Evolutionary conservation across 2,888 invertebrate genomes (phyloP).

Genomic region (Temnothorax unifasciatus): DNA sequence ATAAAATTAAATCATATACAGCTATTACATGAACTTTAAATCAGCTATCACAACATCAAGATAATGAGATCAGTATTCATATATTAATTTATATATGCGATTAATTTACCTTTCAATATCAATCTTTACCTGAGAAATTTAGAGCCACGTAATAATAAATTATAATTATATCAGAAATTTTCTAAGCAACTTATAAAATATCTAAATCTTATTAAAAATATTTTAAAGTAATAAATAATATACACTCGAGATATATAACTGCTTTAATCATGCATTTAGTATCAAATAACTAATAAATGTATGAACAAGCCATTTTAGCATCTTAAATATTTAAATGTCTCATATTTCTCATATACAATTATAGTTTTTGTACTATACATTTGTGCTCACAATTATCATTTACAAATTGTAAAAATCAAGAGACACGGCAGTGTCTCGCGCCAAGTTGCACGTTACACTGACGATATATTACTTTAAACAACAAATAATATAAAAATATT

Average conservation of each 20-base stretch:
- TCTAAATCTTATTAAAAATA: background rate
- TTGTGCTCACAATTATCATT: background rate
- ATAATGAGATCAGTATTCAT: slow-evolving; percentile 49
- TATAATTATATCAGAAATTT: slow-evolving; percentile 10
- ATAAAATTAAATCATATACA: slow-evolving; percentile 14
- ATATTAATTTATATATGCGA: background rate
- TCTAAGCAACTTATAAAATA: slow-evolving; percentile 18
- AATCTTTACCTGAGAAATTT: slow-evolving; percentile 14
- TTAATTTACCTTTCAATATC: background rate
- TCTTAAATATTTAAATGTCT: slow-evolving; percentile 1
- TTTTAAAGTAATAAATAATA: background rate
- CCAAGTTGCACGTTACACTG: too few relatives aligned
- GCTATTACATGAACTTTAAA: background rate
- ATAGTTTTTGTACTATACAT: background rate
- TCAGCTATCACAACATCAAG: slow-evolving; percentile 43
- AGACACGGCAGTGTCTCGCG: too few relatives aligned
- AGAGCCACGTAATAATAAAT: slow-evolving; percentile 16
- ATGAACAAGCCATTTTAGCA: background rate
- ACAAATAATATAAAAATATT: slow-evolving; percentile 9
- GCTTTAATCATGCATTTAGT: slow-evolving; percentile 14
- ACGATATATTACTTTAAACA: background rate
- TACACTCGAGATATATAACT: background rate
- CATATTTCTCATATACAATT: background rate
- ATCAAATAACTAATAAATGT: slow-evolving; percentile 20
- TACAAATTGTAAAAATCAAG: background rate